phyloP scores from a whole-genome alignment of 2,888 invertebrate species.

The Hydraecia micacea region DNA sequence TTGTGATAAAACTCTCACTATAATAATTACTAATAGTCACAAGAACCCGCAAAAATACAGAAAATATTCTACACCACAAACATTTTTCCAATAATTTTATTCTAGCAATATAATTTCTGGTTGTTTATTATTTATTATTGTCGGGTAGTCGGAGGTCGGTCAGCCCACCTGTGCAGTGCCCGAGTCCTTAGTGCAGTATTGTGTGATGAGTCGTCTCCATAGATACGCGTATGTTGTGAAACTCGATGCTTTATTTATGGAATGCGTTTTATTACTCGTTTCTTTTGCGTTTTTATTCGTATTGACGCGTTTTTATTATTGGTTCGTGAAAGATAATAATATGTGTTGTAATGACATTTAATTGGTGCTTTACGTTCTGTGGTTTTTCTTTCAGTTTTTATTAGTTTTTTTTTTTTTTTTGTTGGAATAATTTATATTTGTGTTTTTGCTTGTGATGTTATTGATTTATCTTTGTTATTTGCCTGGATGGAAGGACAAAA shows the following conservation, averaged over 20 bases:
- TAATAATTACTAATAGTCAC: background rate
- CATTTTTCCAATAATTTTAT: background rate
- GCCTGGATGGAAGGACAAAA: background rate
- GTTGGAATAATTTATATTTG: background rate
- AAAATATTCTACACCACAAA: background rate
- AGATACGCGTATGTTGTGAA: conserved; percentile 46
- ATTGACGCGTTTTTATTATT: conserved; percentile 8
- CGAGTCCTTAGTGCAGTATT: conserved; percentile 38
- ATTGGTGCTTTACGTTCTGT: background rate
- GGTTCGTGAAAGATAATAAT: background rate
- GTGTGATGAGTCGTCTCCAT: conserved; percentile 42
- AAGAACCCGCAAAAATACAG: background rate
- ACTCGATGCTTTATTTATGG: conserved; percentile 30
- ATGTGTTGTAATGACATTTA: background rate
- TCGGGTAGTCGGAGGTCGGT: background rate
- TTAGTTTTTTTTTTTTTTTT: background rate
- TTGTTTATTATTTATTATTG: conserved; percentile 20
- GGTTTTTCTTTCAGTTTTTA: background rate
- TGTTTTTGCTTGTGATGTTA: background rate
- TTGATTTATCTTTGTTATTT: background rate
- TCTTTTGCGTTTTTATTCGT: conserved; percentile 21
- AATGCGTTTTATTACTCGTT: conserved; percentile 23
- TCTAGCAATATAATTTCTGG: background rate
- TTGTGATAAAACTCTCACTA: conserved; percentile 3
- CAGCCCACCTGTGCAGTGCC: conserved; percentile 29